Evolutionary conservation across 2,797 vertebrate species (phyloP).

Genomic region (Gephyroberyx darwinii): DNA sequence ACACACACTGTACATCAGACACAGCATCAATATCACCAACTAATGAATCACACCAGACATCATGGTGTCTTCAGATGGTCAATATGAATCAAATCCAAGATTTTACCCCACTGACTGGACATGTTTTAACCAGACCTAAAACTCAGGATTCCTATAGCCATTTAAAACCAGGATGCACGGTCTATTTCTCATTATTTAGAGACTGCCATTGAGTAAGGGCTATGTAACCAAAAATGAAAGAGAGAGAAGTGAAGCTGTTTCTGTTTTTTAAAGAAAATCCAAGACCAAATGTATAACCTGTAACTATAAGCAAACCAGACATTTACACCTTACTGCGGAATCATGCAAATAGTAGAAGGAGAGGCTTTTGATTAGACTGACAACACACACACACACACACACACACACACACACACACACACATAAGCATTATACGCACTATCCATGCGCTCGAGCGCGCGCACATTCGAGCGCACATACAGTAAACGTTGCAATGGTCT

Average conservation of each 20-base stretch:
- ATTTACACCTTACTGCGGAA: conserved; percentile 29
- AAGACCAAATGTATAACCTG: background rate
- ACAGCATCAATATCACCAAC: too few species aligned
- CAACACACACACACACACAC: conserved; percentile 16
- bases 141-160: too few species aligned
- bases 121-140: background rate
- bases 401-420: conserved; percentile 24
- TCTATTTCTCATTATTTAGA: background rate
- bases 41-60: too few species aligned
- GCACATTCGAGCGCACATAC: conserved; percentile 30
- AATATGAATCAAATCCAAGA: too few species aligned
- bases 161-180: background rate
- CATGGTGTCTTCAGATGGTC: too few species aligned
- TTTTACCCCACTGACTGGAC: background rate
- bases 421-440: conserved; percentile 28
- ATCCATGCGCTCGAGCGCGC: conserved; percentile 29
- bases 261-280: too few species aligned
- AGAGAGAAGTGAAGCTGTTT: too few species aligned
- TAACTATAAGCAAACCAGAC: conserved; percentile 23
- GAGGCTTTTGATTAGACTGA: conserved; percentile 46
- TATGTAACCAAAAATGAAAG: background rate
- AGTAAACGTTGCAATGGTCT: conserved; percentile 75
- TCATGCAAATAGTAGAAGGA: conserved; percentile 30
- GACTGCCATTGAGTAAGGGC: background rate
- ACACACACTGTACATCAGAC: background rate